Evolutionary conservation across 2,797 vertebrate species (phyloP).

Genomic region (Kryptolebias ocellatus): DNA sequence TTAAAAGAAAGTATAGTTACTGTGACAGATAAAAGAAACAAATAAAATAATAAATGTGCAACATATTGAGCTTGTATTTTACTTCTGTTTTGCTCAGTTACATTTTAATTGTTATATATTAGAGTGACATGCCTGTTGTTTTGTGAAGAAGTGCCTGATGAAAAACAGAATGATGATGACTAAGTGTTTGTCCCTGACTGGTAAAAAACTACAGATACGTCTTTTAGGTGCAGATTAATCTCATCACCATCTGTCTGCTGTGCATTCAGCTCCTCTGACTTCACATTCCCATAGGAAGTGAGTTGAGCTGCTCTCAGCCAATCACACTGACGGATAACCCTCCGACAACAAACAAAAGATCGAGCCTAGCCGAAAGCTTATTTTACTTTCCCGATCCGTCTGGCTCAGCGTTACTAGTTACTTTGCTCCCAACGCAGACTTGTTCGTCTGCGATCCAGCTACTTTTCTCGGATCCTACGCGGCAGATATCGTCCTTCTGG

Average conservation of each 20-base stretch:
- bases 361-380: conserved; percentile 70
- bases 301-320: conserved; percentile 71
- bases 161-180: background rate
- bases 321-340: conserved; percentile 73
- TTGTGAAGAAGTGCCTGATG: background rate
- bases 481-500: background rate
- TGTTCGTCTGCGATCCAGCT: conserved; percentile 12
- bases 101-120: too few species aligned
- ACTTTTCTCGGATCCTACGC: background rate
- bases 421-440: conserved; percentile 8
- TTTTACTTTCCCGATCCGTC: conserved; percentile 57
- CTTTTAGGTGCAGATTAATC: background rate
- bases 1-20: too few species aligned
- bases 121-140: background rate
- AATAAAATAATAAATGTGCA: too few species aligned
- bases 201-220: background rate
- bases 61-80: too few species aligned
- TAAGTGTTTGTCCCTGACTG: background rate
- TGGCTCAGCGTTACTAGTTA: conserved; percentile 20
- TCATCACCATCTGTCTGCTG: conserved; percentile 6
- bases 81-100: too few species aligned
- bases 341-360: conserved; percentile 90
- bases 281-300: conserved; percentile 77
- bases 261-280: conserved; percentile 19
- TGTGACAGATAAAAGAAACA: too few species aligned